Evolutionary conservation across 2,888 invertebrate species (phyloP), one percentile per base, ranked within the genome.

Genomic region (Parthenolecanium corni): DNA sequence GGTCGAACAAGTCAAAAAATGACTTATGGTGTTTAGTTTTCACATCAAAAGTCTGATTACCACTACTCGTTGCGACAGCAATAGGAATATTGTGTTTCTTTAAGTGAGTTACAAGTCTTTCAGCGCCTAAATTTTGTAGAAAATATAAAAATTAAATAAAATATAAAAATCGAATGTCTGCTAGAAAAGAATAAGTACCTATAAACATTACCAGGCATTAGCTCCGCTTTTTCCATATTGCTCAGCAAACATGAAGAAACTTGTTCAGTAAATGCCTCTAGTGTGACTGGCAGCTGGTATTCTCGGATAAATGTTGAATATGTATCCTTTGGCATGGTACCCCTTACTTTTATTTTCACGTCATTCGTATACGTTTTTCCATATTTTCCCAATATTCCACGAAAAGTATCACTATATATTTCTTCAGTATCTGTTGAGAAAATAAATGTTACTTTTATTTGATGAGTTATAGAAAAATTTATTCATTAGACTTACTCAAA

Each of bases 31-130:
- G 74, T 1, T 77, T 76, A 1, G 82, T 79, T 76, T 89, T 89
- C 0, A 87, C 75, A 6, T 82, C 77, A 57, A 83, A 89, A 68
- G 85, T 85, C 21, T 83, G 78, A 40, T 78, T 77, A 53, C 84
- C 81, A 1, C 91, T 89, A 12, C 92, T 92, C 0, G 93, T 93
- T 4, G 93, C 94, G 61, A 94, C 77, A 0, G 89, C 89, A 53
- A 92, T 85, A 0, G 92, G 92, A 14, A 94, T 79, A 53, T 83
- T 80, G 21, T 83, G 78, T 52, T 78, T 76, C 69, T 85, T 79
- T 12, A 94, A 76, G 72, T 94, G 91, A 38, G 79, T 76, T 16
- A 94, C 80, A 61, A 94, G 74, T 66, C 79, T 79, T 71, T 86
- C 85, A 12, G 87, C 91, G 66, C 92, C 90, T 89, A 72, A 47